Evolutionary conservation across 2,113 vertebrate genomes (phyloP).

Genomic region (Seriola aureovittata): DNA sequence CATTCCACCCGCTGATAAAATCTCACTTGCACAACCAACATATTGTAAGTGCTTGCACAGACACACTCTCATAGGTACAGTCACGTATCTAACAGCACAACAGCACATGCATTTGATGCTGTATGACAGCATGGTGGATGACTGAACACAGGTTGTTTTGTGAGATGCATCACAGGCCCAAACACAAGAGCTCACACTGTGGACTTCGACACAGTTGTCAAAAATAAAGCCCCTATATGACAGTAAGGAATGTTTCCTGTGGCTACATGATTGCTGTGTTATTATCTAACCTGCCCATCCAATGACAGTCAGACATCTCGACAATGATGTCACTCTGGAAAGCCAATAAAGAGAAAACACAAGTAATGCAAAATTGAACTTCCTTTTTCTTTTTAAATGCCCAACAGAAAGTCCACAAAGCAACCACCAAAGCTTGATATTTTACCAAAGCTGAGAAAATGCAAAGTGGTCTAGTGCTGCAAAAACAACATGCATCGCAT

Average conservation of each 20-base stretch:
- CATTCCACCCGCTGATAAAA: not conserved
- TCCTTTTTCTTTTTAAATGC: slow-evolving; percentile 45
- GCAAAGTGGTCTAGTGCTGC: slow-evolving; percentile 50
- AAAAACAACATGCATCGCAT: slow-evolving; percentile 58
- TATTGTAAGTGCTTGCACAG: not conserved
- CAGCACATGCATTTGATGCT: slow-evolving; percentile 17
- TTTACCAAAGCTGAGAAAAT: slow-evolving; percentile 55
- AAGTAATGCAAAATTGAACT: slow-evolving; percentile 23
- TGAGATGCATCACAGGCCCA: not conserved
- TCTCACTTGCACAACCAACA: slow-evolving; percentile 4
- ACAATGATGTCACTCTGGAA: slow-evolving; percentile 41
- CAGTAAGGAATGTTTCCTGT: slow-evolving; percentile 49
- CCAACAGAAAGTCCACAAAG: slow-evolving; percentile 20
- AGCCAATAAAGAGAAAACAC: not conserved
- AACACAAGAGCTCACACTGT: slow-evolving; percentile 1
- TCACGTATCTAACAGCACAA: slow-evolving; percentile 9
- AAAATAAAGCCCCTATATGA: slow-evolving; percentile 41
- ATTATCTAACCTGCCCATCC: slow-evolving; percentile 48
- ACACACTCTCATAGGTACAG: slow-evolving; percentile 6
- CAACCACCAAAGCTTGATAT: slow-evolving; percentile 18
- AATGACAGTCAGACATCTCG: slow-evolving; percentile 10
- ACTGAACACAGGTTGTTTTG: slow-evolving; percentile 40
- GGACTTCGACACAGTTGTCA: slow-evolving; percentile 54
- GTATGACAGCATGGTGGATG: slow-evolving; percentile 23
- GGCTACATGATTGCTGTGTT: slow-evolving; percentile 3